Evolutionary conservation across 53 echinoderm and acorn worm genomes (phyloP).

Genomic region (Astropecten irregularis): DNA sequence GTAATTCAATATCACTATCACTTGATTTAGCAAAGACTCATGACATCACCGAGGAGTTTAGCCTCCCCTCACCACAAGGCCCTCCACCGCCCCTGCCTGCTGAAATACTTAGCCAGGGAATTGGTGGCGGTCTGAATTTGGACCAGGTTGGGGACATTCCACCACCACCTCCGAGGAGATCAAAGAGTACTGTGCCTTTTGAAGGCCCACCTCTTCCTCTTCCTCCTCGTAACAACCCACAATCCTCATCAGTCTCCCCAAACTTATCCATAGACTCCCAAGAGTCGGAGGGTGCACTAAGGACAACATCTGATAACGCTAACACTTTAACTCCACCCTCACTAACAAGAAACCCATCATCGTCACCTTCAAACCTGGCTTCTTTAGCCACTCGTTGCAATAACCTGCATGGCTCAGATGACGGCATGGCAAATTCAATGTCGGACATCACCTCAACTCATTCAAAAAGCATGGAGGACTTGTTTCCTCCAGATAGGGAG

Average conservation of each 20-base stretch:
- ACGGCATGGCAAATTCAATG: neutral
- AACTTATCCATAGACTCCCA: conserved; percentile 16
- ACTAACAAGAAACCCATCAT: conserved; percentile 59
- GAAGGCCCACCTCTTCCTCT: conserved; percentile 16
- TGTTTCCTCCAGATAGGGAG: neutral
- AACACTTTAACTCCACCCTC: conserved; percentile 27
- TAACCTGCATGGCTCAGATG: conserved; percentile 35
- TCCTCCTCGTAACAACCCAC: conserved; percentile 20
- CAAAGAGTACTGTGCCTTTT: conserved; percentile 11
- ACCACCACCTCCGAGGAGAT: conserved; percentile 34
- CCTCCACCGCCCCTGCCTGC: conserved; percentile 91
- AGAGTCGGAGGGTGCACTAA: conserved; percentile 6
- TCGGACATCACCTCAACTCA: conserved; percentile 16
- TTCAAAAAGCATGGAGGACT: conserved; percentile 32
- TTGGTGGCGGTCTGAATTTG: conserved; percentile 28
- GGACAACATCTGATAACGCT: conserved; percentile 7
- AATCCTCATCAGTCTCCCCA: conserved; percentile 23
- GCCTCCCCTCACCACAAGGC: conserved; percentile 85
- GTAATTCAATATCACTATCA: conserved; percentile 38
- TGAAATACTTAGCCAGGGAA: conserved; percentile 26
- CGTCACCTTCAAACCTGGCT: conserved; percentile 61
- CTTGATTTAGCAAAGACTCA: conserved; percentile 55
- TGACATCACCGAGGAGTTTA: conserved; percentile 71
- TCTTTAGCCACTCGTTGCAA: conserved; percentile 11
- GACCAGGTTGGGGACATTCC: conserved; percentile 21